Base-by-base conservation (phyloP, 1,140 invertebrate species). In the Chymomyza costata region DNA sequence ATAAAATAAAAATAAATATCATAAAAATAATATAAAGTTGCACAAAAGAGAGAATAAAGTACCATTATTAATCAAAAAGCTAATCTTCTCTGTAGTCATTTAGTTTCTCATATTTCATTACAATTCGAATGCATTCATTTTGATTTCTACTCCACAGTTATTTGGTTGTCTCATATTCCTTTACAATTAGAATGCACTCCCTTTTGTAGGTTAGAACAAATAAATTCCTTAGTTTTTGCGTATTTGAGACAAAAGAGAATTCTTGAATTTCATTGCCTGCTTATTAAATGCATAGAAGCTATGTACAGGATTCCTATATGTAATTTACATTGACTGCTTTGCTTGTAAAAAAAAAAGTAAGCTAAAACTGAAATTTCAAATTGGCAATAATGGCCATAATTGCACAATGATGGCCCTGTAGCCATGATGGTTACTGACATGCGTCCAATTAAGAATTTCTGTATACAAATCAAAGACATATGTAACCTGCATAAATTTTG, bases 261-360 rank as follows among this genome's bases (percentile, higher is more conserved):
- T n/a, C n/a, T n/a, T n/a, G n/a, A n/a, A n/a, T n/a, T n/a, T n/a
- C n/a, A n/a, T n/a, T 70, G 55, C 66, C 70, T 65, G 60, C 60
- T 70, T 70, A 70, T 70, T 52, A 65, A 55, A 48, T 70, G 66
- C 55, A 70, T 70, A 37, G 65, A 70, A 61, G 70, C 53, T n/a
- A n/a, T n/a, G n/a, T n/a, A n/a, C n/a, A n/a, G n/a, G 5, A 6
- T 5, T 28, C 10, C 10, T 70, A 53, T 52, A 53, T 65, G 49
- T 63, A 70, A 70, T 65, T n/a, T 70, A 70, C 60, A 19, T 25
- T 34, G 41, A 18, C 32, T 47, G 44, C 38, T 53, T 48, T 53
- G 49, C 30, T 51, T 56, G 55, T 25, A 35, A 51, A 40, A 44
- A 35, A 46, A 45, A 64, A 63, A 55, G 30, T 18, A 21, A 38